Evolutionary conservation across 2,797 vertebrate genomes (phyloP), one percentile per base, ranked within the genome.

Genomic region (Danio kyathit): DNA sequence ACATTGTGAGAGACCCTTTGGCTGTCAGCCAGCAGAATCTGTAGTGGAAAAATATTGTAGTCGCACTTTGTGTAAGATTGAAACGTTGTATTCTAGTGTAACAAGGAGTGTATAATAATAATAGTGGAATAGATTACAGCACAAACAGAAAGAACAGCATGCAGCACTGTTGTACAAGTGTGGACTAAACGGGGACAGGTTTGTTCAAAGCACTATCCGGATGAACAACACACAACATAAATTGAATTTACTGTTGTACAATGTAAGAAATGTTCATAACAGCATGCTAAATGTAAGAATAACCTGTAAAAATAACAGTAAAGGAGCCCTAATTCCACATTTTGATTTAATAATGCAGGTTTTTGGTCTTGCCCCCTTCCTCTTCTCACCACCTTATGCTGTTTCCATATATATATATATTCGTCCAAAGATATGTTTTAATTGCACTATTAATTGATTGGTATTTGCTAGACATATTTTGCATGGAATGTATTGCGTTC

Each of bases 401-500:
- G 46, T 82, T 82, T 83, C 5, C 8, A 54, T 69, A 74, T 44
- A 63, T 69, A 74, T 44, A 63, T 29, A 29, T 66, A 81, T 57
- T 29, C 85, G 85, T 88, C 85, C 77, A 64, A 67, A 80, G 38
- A 59, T 74, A 80, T 73, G 29, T 80, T 66, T 65, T 56, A 69
- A 74, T 41, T 38, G 70, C 74, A 75, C 60, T 67, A 74, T 79
- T 44, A 63, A 70, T 74, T 16, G 78, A 83, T 76, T 60, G 7
- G 3, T 72, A 74, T 73, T 67, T 76, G 46, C n/a, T 66, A 65
- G 7, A 74, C 70, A 54, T 85, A 88, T 91, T 92, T 91, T 94
- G 94, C 92, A 94, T 94, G 92, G 92, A 89, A 89, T 93, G 90
- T 92, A 72, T 88, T 91, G 81, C 88, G 89, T 88, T 93, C 88